Percentiles rank a stretch among this genome's conserved stretches.
These are phyloP conservation scores for Typhlomys cinereus DNA, from an alignment of 2,113 vertebrate genomes.

Conservation along the genomic window DNA sequence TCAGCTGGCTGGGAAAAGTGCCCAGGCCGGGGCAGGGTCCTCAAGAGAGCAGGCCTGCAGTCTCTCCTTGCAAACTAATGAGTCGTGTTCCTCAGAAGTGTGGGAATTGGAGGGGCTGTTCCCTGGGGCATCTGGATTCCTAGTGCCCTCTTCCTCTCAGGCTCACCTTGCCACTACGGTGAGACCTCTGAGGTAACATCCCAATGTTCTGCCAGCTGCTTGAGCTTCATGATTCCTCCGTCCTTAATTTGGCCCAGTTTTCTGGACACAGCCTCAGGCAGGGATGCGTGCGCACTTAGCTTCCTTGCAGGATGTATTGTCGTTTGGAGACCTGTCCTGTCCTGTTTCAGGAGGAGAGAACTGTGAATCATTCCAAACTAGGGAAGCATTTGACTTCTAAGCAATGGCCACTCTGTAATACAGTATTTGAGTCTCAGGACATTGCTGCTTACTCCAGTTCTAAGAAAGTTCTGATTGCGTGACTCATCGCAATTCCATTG, in stretches of 20 bases:
- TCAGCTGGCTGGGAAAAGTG: constrained; percentile 59
- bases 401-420: background rate
- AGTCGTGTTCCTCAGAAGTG: background rate
- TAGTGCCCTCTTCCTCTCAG: background rate
- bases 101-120: background rate
- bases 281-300: background rate
- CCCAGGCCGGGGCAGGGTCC: background rate
- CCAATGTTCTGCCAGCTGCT: background rate
- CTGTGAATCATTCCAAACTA: background rate
- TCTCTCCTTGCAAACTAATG: background rate
- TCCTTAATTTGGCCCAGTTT: background rate
- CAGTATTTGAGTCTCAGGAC: background rate
- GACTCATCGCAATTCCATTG: background rate
- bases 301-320: background rate
- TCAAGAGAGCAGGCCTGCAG: constrained; percentile 41
- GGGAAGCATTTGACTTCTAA: background rate
- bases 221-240: too few species aligned
- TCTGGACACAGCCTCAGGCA: background rate
- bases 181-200: background rate
- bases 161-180: background rate
- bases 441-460: background rate
- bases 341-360: background rate
- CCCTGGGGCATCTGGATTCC: background rate
- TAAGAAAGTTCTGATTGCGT: background rate
- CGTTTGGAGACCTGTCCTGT: background rate